A percentile compares a stretch with the other conserved stretches of the same genome.
Conservation (phyloP, 2,797 vertebrate species). For the Chelon auratus region DNA sequence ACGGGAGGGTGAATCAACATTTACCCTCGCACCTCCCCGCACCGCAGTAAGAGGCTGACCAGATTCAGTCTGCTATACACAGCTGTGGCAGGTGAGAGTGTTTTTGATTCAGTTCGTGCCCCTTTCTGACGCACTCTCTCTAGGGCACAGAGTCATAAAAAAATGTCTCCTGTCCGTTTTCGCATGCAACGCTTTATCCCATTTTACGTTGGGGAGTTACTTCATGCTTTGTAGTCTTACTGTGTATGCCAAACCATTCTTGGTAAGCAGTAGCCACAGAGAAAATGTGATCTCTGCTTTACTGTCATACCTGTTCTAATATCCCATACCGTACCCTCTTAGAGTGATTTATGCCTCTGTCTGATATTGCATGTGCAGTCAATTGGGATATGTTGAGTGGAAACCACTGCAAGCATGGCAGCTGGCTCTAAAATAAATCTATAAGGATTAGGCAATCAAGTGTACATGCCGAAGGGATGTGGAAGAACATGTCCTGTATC, state of each 20-base stretch:
- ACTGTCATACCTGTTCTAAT: constrained; percentile 38
- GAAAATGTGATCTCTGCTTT: constrained; percentile 57
- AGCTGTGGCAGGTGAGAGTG: constrained; percentile 62
- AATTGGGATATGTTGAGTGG: constrained; percentile 54
- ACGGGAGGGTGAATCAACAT: constrained; percentile 65
- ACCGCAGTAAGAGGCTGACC: constrained; percentile 35
- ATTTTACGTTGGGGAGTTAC: constrained; percentile 47
- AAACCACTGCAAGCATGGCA: constrained; percentile 54
- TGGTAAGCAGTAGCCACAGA: constrained; percentile 51
- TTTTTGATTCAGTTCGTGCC: constrained; percentile 53
- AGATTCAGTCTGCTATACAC: constrained; percentile 28
- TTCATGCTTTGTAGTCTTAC: constrained; percentile 21
- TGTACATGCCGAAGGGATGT: constrained; percentile 38
- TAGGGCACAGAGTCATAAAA: constrained; percentile 20
- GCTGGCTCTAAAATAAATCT: constrained; percentile 57
- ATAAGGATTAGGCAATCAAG: constrained; percentile 54
- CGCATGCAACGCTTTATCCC: constrained; percentile 19
- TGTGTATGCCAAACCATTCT: constrained; percentile 35
- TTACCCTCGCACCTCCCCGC: constrained; percentile 26
- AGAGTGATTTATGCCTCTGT: constrained; percentile 64
- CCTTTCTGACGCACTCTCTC: constrained; percentile 54
- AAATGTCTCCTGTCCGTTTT: constrained; percentile 34
- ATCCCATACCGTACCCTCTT: constrained; percentile 60
- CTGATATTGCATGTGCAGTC: constrained; percentile 60
- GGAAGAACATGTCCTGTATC: constrained; percentile 9